Base-by-base conservation (phyloP, 2,113 vertebrate species). In the Cyrtonyx montezumae region DNA sequence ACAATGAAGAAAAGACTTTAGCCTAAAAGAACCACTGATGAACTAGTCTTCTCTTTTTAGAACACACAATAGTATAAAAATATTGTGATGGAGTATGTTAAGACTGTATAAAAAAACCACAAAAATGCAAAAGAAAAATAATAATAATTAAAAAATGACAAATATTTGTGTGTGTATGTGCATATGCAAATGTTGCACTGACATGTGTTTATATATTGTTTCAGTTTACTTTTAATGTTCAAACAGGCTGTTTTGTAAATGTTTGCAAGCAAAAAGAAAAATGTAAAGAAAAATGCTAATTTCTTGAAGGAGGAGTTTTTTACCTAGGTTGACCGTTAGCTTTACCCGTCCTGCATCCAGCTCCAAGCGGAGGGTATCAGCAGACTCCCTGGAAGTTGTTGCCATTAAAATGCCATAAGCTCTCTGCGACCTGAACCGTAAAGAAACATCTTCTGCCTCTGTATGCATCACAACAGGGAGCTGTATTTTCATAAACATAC, bases 401-500 rank as follows among this genome's bases (percentile, higher is more conserved):
- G 99, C 99, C 98, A 99, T 99, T 88, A 99, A 97, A 92, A 99
- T 98, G 25, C 99, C 99, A 7, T 99, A 99, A 15, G 99, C 99
- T 66, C 99, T 94, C 91, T 99, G 99, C 21, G 99, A 99, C 45
- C 99, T 98, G 97, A 99, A 99, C 61, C 99, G 96, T 86, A 99
- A 96, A 11, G 99, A 99, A 91, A 99, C 99, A 7, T 99, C 99
- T 94, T 99, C 99, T 0, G 99, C 99, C 83, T 99, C 99, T 1
- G 99, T 99, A 89, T 99, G 99, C 99, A 99, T 99, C 91, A 99
- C 99, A 94, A 99, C 97, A 0, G 99, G 99, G 78, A 99, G 98
- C 89, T 99, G 99, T 94, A 99, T 99, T 96, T 99, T 99, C 99
- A 99, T 99, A 83, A 99, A 99, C 98, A 99, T 99, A 63, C 99